Evolutionary conservation across 2,797 vertebrate genomes (phyloP), one percentile per base, ranked within the genome.

Genomic region (Fratercula arctica): DNA sequence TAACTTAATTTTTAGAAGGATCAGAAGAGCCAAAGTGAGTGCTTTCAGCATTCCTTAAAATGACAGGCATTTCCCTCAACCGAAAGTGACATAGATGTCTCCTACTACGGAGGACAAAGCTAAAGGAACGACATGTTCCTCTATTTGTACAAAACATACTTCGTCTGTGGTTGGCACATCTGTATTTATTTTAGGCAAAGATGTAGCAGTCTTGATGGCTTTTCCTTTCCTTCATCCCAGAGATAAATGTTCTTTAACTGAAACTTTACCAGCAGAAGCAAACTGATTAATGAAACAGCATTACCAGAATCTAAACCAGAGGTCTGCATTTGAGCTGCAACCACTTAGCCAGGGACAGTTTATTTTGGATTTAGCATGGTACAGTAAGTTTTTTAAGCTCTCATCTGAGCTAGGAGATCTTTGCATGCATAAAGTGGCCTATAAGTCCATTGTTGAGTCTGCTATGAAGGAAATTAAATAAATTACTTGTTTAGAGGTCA

Each of bases 141-240:
- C 43, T 91, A 8, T 35, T 80, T 1, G 4, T 85, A 67, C 48
- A 82, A 87, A 95, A 89, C 6, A 59, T 51, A 54, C 33, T 43
- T 54, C 4, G 3, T 48, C 59, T 95, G 45, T 90, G 46, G n/a
- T 54, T 84, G 75, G 90, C 41, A 64, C 33, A 87, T 89, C 77
- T 85, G 25, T 91, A 57, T 97, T 93, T 96, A 85, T 95, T 95
- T 96, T 87, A 89, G 61, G 39, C 28, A 75, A 83, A 93, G 41
- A 35, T 60, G 45, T 46, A 74, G 45, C 33, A 85, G 66, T 53
- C 70, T 66, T 77, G 86, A 90, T 76, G 59, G 11, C 17, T 66
- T 85, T 95, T 91, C 35, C 56, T 90, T 70, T 74, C 23, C 28
- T 87, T 85, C 61, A 87, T 37, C 37, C 13, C 17, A 73, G 43